These are phyloP conservation scores for Ovis canadensis DNA, from an alignment of 2,113 vertebrate species.

Conservation along the genomic window DNA sequence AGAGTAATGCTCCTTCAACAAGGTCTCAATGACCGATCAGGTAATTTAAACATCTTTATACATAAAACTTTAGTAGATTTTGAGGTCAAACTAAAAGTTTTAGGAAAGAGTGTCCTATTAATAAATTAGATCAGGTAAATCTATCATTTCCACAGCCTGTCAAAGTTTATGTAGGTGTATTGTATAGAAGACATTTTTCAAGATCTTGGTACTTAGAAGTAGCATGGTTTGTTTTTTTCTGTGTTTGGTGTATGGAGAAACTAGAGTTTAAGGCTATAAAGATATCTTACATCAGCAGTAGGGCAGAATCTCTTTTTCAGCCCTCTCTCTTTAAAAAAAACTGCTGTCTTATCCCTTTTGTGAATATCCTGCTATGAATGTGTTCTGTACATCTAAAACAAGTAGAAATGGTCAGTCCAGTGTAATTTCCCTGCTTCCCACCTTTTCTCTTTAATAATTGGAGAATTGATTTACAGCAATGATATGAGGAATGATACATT, in stretches of 20 bases:
- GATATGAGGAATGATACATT: not conserved
- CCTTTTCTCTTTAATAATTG: not conserved
- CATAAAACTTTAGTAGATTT: not conserved
- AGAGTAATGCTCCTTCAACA: constrained; percentile 93
- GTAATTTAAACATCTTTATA: constrained; percentile 76
- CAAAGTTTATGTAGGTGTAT: not conserved
- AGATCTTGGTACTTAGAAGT: not conserved
- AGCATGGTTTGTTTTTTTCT: not conserved
- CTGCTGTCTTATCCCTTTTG: not conserved
- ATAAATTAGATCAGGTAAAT: not conserved
- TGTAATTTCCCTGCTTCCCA: not conserved
- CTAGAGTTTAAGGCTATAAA: not conserved
- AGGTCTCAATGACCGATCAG: constrained; percentile 92
- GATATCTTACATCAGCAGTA: not conserved
- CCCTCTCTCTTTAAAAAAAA: not conserved
- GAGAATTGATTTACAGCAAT: constrained; percentile 1
- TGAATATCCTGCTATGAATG: not conserved
- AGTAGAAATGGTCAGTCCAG: not conserved
- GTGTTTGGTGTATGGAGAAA: not conserved
- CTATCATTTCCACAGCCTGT: not conserved
- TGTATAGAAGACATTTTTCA: not conserved
- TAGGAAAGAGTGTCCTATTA: not conserved
- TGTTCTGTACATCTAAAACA: not conserved
- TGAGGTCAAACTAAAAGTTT: not conserved
- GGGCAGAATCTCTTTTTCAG: not conserved